These are phyloP conservation scores for Desoria tigrina DNA, from an alignment of 2,888 invertebrate genomes.

Conservation along the genomic window DNA sequence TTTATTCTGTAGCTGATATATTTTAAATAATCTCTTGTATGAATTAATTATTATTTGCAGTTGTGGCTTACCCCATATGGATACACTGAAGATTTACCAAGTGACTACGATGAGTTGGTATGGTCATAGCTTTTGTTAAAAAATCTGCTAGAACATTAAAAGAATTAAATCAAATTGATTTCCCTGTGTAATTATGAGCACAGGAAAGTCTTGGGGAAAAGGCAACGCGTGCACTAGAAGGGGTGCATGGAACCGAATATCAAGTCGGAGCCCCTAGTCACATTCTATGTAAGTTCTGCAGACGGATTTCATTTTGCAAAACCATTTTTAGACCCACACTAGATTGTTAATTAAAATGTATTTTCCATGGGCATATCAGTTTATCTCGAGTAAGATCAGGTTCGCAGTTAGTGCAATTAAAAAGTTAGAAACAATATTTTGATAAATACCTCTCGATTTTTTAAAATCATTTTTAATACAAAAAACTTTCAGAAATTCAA, in stretches of 20 bases:
- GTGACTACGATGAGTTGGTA: slow-evolving; percentile 64
- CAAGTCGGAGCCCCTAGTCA: slow-evolving; percentile 60
- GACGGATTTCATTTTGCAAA: slow-evolving; percentile 4
- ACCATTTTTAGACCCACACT: no score
- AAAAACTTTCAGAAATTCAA: no score
- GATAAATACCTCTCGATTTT: no score
- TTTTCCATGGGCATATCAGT: no score
- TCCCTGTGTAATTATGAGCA: no score
- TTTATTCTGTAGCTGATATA: background rate
- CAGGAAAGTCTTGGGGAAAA: slow-evolving; percentile 63
- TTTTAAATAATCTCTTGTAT: slow-evolving; percentile 6
- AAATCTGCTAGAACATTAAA: background rate
- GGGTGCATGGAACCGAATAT: slow-evolving; percentile 67
- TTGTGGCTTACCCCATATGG: slow-evolving; percentile 66
- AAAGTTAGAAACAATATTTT: no score
- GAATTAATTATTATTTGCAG: slow-evolving; percentile 32
- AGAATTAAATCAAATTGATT: background rate
- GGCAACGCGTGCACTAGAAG: slow-evolving; percentile 65
- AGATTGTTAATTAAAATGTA: no score
- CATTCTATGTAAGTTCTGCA: slow-evolving; percentile 46
- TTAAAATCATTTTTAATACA: no score
- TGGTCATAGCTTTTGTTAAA: background rate
- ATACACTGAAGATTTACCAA: slow-evolving; percentile 57
- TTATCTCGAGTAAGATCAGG: no score
- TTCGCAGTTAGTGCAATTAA: no score